These are phyloP conservation scores for Acrocephalus kingi DNA, from an alignment of 2,113 vertebrate genomes.

Conservation along the genomic window DNA sequence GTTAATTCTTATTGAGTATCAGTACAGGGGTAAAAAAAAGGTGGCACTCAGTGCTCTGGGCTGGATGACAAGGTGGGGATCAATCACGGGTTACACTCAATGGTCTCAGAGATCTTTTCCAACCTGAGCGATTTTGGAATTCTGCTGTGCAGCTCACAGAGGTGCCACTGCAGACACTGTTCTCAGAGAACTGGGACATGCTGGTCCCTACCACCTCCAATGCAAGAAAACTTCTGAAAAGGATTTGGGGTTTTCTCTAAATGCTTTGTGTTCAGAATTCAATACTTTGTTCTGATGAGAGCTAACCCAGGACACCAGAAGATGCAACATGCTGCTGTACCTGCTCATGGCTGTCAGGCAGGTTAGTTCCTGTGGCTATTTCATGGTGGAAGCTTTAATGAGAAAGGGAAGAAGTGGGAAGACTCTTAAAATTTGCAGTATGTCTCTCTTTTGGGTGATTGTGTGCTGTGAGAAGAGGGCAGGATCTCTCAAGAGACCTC, in stretches of 20 bases:
- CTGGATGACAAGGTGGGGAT: not conserved
- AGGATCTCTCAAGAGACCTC: not conserved
- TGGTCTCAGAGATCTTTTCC: not conserved
- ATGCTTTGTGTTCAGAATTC: not conserved
- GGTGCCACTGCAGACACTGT: not conserved
- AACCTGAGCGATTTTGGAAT: not conserved
- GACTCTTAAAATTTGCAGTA: not conserved
- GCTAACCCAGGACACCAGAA: not conserved
- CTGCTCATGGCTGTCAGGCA: not conserved
- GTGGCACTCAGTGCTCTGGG: not conserved
- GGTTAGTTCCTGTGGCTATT: not conserved
- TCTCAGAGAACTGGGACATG: fast-evolving
- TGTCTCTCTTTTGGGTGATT: not conserved
- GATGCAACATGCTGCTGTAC: not conserved
- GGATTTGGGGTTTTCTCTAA: not conserved
- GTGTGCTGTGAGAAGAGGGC: not conserved
- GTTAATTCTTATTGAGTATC: not conserved
- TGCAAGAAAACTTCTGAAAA: not conserved
- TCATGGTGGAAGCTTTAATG: not conserved
- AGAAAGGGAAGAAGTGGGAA: not conserved
- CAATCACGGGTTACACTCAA: not conserved
- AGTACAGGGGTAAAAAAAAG: not conserved
- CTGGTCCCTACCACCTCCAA: not conserved
- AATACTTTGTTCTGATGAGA: not conserved
- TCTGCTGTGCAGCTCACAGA: not conserved